Conservation (phyloP, 2,888 invertebrate species). For the Melolontha melolontha region DNA sequence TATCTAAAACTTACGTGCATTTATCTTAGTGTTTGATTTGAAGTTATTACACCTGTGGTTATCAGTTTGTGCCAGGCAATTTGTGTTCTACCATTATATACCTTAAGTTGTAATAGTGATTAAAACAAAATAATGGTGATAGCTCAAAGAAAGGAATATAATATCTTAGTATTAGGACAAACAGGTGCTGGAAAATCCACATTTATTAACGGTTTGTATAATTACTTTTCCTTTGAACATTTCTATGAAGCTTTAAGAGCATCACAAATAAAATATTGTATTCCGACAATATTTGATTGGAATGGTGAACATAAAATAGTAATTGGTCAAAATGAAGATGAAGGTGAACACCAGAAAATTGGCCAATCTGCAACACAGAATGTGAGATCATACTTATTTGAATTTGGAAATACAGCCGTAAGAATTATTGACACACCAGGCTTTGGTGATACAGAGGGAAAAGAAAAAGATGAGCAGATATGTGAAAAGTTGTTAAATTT, state of each 20-base stretch:
- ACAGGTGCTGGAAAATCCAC: constrained; percentile 24
- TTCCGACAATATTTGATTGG: constrained; percentile 19
- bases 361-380: constrained; percentile 7
- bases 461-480: constrained; percentile 12
- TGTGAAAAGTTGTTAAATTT: constrained; percentile 19
- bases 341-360: constrained; percentile 10
- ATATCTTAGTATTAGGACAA: constrained; percentile 17
- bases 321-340: constrained; percentile 1
- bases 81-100: too few relatives aligned
- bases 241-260: constrained; percentile 1
- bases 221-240: constrained; percentile 12
- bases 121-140: constrained; percentile 7
- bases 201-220: constrained; percentile 16
- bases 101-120: not conserved
- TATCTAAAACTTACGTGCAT: too few relatives aligned
- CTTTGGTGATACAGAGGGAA: constrained; percentile 21
- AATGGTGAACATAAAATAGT: not conserved
- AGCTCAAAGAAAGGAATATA: constrained; percentile 28
- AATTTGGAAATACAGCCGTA: constrained; percentile 12
- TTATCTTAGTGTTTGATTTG: too few relatives aligned
- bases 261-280: not conserved
- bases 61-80: too few relatives aligned
- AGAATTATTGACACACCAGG: constrained; percentile 26
- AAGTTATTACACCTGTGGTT: too few relatives aligned
- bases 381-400: constrained; percentile 19